Evolutionary conservation across 2,113 vertebrate species (phyloP).

Genomic region (Silurus meridionalis): DNA sequence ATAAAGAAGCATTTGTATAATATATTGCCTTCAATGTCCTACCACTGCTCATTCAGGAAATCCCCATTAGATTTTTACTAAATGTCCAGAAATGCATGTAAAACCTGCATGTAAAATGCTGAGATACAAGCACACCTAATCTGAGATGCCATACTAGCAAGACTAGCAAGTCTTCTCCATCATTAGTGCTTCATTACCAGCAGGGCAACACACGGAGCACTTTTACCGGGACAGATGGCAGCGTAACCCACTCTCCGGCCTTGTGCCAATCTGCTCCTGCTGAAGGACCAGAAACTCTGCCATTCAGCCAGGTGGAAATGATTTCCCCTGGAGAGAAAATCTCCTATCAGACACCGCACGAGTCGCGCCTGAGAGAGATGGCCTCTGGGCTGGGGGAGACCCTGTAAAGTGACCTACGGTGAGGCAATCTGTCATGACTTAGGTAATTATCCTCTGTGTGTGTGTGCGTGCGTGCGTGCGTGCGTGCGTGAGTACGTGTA

Average conservation of each 20-base stretch:
- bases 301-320: constrained; percentile 92
- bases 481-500: constrained; percentile 33
- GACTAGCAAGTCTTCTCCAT: constrained; percentile 11
- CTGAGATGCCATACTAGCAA: constrained; percentile 12
- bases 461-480: constrained; percentile 29
- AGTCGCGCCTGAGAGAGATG: constrained; percentile 43
- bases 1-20: neutral
- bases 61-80: neutral
- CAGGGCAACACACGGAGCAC: constrained; percentile 52
- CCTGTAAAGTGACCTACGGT: constrained; percentile 55
- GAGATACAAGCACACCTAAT: neutral
- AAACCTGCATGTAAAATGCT: too few relatives aligned
- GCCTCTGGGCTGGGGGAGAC: constrained; percentile 30
- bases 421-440: constrained; percentile 60
- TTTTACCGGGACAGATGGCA: constrained; percentile 80
- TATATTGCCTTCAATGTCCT: neutral
- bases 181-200: constrained; percentile 48
- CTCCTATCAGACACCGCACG: constrained; percentile 78
- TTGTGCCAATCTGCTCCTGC: constrained; percentile 84
- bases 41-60: neutral
- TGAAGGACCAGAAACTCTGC: constrained; percentile 72
- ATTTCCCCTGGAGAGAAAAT: constrained; percentile 87
- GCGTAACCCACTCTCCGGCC: constrained; percentile 87
- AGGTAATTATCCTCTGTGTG: constrained; percentile 49
- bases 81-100: neutral